Evolutionary conservation across 2,888 invertebrate species (phyloP).

Genomic region (Augochlorella aurata): DNA sequence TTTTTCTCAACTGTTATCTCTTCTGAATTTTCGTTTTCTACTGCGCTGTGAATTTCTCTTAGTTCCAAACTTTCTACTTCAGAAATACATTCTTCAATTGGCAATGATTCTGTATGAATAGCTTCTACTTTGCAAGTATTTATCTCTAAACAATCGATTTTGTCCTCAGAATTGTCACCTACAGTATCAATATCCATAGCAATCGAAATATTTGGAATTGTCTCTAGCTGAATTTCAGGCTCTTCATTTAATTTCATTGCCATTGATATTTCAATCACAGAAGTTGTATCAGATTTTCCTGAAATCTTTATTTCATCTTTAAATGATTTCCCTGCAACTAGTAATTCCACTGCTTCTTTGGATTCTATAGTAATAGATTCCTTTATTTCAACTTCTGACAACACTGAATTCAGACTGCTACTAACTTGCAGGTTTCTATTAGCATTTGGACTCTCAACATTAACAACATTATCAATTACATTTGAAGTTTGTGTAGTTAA

Average conservation of each 20-base stretch:
- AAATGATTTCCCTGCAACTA: background rate
- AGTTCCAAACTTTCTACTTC: conserved; percentile 4
- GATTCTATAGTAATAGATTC: background rate
- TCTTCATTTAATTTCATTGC: conserved; percentile 14
- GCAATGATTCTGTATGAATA: background rate
- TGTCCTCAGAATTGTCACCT: background rate
- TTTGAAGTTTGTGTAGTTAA: background rate
- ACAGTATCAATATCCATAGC: background rate
- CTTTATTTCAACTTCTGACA: conserved; percentile 3
- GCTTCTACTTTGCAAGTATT: background rate
- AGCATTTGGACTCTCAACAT: conserved; percentile 7
- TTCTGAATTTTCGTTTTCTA: conserved; percentile 12
- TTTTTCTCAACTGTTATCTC: background rate
- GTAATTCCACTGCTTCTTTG: background rate
- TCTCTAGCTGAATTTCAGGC: background rate
- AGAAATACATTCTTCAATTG: conserved; percentile 6
- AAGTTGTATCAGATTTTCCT: background rate
- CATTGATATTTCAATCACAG: conserved; percentile 6
- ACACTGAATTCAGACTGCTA: background rate
- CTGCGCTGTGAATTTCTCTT: background rate
- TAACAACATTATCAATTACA: background rate
- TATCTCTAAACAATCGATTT: conserved; percentile 1
- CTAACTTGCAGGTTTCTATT: background rate
- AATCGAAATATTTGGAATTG: background rate
- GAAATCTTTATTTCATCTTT: background rate